phyloP scores from a whole-genome alignment of 2,888 invertebrate genomes.

The Dynastes maya region DNA sequence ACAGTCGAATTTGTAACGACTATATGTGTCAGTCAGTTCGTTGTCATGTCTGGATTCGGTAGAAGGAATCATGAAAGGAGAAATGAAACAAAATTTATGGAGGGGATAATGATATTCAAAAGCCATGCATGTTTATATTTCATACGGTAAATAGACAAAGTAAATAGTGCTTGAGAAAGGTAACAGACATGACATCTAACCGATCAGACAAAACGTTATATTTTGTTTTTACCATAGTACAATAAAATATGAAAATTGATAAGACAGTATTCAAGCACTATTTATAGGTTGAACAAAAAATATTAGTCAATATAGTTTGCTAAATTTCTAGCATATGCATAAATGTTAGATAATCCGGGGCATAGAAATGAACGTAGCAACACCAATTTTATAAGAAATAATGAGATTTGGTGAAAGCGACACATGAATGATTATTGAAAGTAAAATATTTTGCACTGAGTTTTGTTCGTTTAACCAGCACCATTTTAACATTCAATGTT shows the following conservation, averaged over 20 bases:
- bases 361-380: not conserved
- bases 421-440: conserved; percentile 5
- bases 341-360: not conserved
- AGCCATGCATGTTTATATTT: conserved; percentile 14
- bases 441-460: conserved; percentile 1
- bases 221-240: not conserved
- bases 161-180: conserved; percentile 63
- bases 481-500: too few species aligned
- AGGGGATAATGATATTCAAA: conserved; percentile 4
- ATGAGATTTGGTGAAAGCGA: conserved; percentile 1
- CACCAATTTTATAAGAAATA: not conserved
- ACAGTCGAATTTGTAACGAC: conserved; percentile 11
- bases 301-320: not conserved
- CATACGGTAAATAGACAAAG: not conserved
- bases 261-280: conserved; percentile 60
- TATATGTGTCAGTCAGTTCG: conserved; percentile 48
- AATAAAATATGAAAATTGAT: not conserved
- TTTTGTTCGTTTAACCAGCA: not conserved
- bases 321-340: not conserved
- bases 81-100: not conserved
- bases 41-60: conserved; percentile 49
- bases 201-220: conserved; percentile 44
- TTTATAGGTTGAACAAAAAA: conserved; percentile 53
- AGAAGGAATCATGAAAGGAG: conserved; percentile 22
- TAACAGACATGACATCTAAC: conserved; percentile 64